phyloP scores from a whole-genome alignment of 2,888 invertebrate genomes.

The Disparrhopalites patrizii region DNA sequence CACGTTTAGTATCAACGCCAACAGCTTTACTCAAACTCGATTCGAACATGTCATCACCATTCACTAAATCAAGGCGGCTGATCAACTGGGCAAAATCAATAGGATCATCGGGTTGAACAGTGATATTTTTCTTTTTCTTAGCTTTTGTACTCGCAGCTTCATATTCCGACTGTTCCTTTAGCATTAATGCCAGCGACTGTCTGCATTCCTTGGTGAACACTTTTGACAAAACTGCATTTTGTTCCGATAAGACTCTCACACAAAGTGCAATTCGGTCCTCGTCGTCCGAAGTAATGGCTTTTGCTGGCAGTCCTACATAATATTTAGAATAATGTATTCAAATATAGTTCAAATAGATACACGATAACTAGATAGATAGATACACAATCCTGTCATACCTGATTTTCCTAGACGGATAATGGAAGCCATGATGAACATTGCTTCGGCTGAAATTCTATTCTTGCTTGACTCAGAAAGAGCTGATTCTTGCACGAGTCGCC shows the following conservation, averaged over 20 bases:
- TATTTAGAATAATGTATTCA: background rate
- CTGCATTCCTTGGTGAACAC: slow-evolving; percentile 73
- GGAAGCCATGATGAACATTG: slow-evolving; percentile 82
- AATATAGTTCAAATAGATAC: too few species aligned
- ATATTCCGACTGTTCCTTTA: slow-evolving; percentile 71
- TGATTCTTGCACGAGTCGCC: slow-evolving; percentile 56
- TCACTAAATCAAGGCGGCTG: slow-evolving; percentile 62
- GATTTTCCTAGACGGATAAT: slow-evolving; percentile 83
- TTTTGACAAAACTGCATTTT: slow-evolving; percentile 55
- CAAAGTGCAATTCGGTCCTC: slow-evolving; percentile 81
- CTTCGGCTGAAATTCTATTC: slow-evolving; percentile 68
- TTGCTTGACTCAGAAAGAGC: slow-evolving; percentile 52
- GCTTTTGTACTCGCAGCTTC: slow-evolving; percentile 60
- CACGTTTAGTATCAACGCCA: slow-evolving; percentile 58
- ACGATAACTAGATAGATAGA: too few species aligned
- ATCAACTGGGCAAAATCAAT: slow-evolving; percentile 75
- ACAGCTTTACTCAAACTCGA: slow-evolving; percentile 85
- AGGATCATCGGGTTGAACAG: slow-evolving; percentile 80
- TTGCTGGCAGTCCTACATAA: slow-evolving; percentile 50
- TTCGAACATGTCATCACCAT: slow-evolving; percentile 83
- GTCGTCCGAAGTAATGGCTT: slow-evolving; percentile 93
- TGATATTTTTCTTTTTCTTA: slow-evolving; percentile 64
- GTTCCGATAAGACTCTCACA: slow-evolving; percentile 67
- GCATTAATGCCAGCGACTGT: slow-evolving; percentile 74
- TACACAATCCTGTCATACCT: slow-evolving; percentile 48